These are phyloP conservation scores for Gavialis gangeticus DNA, from an alignment of 2,113 vertebrate genomes.

Conservation along the genomic window DNA sequence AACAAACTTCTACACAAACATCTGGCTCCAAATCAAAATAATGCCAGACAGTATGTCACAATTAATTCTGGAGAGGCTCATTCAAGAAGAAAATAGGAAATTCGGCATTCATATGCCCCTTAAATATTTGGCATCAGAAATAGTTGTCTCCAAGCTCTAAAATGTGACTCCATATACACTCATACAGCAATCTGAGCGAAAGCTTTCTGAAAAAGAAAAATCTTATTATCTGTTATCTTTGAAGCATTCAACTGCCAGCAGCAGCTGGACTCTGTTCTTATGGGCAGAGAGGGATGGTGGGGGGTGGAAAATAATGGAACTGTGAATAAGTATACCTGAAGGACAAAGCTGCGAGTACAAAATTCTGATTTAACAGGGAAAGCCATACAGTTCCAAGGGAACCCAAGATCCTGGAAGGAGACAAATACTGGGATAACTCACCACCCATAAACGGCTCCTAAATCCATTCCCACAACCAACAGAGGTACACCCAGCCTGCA, in stretches of 20 bases:
- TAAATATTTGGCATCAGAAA: neutral
- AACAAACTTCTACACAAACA: neutral
- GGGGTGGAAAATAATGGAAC: neutral
- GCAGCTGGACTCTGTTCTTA: neutral
- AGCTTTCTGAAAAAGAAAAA: neutral
- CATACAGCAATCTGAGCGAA: neutral
- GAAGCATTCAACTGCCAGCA: neutral
- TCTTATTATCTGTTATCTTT: neutral
- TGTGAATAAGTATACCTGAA: neutral
- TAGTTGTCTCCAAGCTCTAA: neutral
- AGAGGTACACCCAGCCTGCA: neutral
- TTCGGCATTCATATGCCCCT: neutral
- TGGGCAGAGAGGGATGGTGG: neutral
- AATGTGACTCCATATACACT: neutral
- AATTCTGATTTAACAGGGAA: no score
- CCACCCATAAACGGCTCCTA: neutral
- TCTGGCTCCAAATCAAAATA: neutral
- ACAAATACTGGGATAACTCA: neutral
- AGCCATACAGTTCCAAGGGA: no score
- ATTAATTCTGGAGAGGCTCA: neutral
- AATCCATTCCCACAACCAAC: neutral
- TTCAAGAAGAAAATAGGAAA: neutral
- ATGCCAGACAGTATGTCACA: neutral
- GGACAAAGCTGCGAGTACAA: neutral
- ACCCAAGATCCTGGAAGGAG: neutral